Conservation (phyloP, 2,888 invertebrate genomes). For the Lepidochitona cinerea region DNA sequence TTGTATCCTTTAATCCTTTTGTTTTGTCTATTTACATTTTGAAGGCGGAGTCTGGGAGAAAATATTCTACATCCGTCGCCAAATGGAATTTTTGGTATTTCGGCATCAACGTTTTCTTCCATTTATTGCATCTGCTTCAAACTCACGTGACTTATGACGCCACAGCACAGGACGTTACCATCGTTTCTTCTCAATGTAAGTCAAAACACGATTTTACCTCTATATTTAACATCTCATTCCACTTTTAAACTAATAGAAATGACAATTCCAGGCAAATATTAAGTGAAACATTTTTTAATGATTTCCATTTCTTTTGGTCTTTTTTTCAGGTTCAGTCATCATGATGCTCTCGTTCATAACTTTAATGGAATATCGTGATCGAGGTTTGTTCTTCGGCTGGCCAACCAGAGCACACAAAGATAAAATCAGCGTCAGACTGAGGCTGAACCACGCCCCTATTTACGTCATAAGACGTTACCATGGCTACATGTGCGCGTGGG, state of each 20-base stretch:
- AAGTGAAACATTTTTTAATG: too few relatives aligned
- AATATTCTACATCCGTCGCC: conserved; percentile 4
- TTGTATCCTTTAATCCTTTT: too few relatives aligned
- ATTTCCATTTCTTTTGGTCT: neutral
- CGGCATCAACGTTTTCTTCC: conserved; percentile 35
- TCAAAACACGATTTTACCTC: neutral
- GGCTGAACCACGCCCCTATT: conserved; percentile 23
- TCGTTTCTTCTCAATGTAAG: conserved; percentile 32
- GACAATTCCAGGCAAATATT: too few relatives aligned
- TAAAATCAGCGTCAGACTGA: conserved; percentile 9
- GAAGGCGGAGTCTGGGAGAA: neutral
- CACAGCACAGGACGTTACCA: conserved; percentile 30
- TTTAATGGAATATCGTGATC: conserved; percentile 36
- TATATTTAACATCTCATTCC: too few relatives aligned
- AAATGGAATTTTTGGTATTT: conserved; percentile 28
- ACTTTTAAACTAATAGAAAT: too few relatives aligned
- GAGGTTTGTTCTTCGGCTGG: conserved; percentile 39
- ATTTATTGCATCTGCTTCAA: conserved; percentile 36
- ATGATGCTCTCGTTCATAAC: conserved; percentile 34
- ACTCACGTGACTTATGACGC: conserved; percentile 42
- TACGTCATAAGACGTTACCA: conserved; percentile 34
- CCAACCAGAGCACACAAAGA: conserved; percentile 25
- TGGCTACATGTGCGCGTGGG: conserved; percentile 40
- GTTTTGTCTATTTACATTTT: neutral
- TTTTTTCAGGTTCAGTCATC: conserved; percentile 34